Evolutionary conservation across 2,888 invertebrate species (phyloP), one percentile per base, ranked within the genome.

Genomic region (Seira ritae): DNA sequence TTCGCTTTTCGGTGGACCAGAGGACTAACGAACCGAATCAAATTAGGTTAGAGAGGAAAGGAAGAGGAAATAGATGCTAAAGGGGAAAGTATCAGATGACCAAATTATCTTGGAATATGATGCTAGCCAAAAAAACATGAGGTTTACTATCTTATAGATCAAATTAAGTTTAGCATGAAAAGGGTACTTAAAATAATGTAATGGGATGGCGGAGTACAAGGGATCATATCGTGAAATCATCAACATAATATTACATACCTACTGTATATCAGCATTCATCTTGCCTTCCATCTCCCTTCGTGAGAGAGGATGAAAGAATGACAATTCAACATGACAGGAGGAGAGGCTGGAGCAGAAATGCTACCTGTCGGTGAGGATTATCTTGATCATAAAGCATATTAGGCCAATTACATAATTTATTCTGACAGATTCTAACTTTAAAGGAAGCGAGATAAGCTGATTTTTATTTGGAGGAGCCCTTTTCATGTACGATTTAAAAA

Each of bases 371-470:
- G 60, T 60, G 17, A 15, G 60, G n/a, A 60, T 60, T 60, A 60
- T 60, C 60, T 60, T 60, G 60, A 60, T 60, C 60, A 60, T 60
- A n/a, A n/a, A 60, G 37, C 10, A 23, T 74, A 80, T 80, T 74
- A 76, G 65, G 24, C 67, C 67, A 82, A 82, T 82, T 82, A 82
- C 76, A 67, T 82, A 76, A 82, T 76, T 19, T 67, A 82, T 70
- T 76, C 76, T 82, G 81, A 72, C 76, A 71, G 81, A 69, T 67
- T 69, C 42, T 12, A n/a, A n/a, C n/a, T n/a, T n/a, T 60, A n/a
- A 17, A n/a, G n/a, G 17, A 15, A n/a, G n/a, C 60, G 17, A 60
- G 60, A 10, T 60, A 60, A 60, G 60, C 60, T 10, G 12, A n/a
- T 60, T n/a, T 60, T 60, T 17, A n/a, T n/a, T n/a, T n/a, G n/a